Evolutionary conservation across 2,797 vertebrate species (phyloP).

Genomic region (Muscicapa striata): DNA sequence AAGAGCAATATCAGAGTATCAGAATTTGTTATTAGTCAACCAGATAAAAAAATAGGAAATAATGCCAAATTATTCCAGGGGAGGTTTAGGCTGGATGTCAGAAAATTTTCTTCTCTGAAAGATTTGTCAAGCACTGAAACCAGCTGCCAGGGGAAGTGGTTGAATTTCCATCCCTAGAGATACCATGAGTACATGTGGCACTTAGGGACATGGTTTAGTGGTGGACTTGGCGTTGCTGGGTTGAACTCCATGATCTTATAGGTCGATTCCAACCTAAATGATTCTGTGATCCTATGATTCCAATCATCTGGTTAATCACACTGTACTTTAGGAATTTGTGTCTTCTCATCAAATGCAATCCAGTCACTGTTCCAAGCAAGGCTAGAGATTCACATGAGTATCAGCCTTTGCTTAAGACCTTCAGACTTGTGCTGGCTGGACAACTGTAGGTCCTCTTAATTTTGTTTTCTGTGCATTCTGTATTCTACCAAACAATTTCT

Average conservation of each 20-base stretch:
- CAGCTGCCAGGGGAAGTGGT: too few species aligned
- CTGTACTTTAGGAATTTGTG: neutral
- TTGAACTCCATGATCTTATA: neutral
- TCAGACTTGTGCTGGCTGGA: neutral
- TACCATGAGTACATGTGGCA: neutral
- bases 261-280: neutral
- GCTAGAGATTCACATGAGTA: neutral
- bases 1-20: neutral
- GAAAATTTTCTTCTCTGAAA: neutral
- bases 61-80: fast-evolving
- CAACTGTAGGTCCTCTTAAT: neutral
- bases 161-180: neutral
- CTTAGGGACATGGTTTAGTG: neutral
- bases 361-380: neutral
- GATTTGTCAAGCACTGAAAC: neutral
- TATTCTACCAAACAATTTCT: neutral
- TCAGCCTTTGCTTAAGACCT: neutral
- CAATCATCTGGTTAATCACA: neutral
- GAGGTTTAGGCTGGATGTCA: neutral
- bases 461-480: neutral
- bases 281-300: neutral
- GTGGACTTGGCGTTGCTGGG: neutral
- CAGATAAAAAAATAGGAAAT: neutral
- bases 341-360: neutral
- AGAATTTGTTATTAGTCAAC: neutral